Percentiles rank a stretch among this genome's conserved stretches.
Conservation (phyloP, 2,113 vertebrate species). For the Odontesthes bonariensis region DNA sequence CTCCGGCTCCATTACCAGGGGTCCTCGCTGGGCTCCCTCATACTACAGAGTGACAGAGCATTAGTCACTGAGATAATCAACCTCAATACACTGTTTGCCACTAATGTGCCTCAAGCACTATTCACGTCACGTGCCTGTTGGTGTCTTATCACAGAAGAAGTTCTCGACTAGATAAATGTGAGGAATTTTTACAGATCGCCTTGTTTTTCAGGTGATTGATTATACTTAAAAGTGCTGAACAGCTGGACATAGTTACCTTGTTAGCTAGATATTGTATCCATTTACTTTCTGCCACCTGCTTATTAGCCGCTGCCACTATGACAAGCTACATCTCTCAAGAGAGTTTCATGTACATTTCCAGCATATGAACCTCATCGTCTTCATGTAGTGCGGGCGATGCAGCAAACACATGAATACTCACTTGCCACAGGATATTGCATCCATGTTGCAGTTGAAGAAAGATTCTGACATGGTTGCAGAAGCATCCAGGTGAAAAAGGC, state of each 20-base stretch:
- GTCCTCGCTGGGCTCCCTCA: conserved; percentile 90
- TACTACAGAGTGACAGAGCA: conserved; percentile 92
- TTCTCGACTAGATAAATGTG: conserved; percentile 46
- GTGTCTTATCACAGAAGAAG: conserved; percentile 54
- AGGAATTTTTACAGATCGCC: conserved; percentile 31
- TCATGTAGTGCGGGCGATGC: not conserved
- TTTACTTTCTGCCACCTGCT: conserved; percentile 9
- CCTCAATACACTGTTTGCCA: conserved; percentile 79
- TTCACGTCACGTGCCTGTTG: conserved; percentile 65
- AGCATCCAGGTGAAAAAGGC: conserved; percentile 23
- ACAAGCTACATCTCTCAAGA: not conserved
- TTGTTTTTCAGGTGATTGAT: conserved; percentile 55
- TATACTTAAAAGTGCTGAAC: conserved; percentile 16
- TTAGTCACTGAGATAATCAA: conserved; percentile 97
- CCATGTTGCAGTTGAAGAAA: conserved; percentile 13
- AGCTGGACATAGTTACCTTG: conserved; percentile 48
- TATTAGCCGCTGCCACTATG: conserved; percentile 21
- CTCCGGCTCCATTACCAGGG: conserved; percentile 91
- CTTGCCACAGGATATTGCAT: not conserved
- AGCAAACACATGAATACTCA: not conserved
- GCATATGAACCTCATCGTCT: not conserved
- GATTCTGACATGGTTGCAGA: conserved; percentile 11
- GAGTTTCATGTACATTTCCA: conserved; percentile 5
- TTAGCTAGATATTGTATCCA: conserved; percentile 36
- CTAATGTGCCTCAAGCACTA: conserved; percentile 72